A percentile compares a stretch with the other conserved stretches of the same genome.
phyloP scores from a whole-genome alignment of 2,888 invertebrate species.

The Pollenia griseotomentosa region DNA sequence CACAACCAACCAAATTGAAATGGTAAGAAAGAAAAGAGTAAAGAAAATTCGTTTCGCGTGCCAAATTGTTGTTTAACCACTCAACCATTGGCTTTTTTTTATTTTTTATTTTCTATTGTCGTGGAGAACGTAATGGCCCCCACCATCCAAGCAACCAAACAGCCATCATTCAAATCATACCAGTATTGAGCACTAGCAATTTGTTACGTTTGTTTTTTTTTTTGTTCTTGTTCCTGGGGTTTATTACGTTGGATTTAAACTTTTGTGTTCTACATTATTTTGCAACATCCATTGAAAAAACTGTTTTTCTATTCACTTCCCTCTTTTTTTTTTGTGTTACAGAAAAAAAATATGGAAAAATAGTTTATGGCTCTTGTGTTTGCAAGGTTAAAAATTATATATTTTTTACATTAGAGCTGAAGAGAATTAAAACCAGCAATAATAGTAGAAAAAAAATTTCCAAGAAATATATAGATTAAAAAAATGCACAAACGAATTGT shows the following conservation, averaged over 20 bases:
- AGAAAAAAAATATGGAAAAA: neutral
- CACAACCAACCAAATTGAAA: neutral
- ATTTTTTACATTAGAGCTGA: conserved; percentile 40
- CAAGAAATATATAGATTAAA: conserved; percentile 5
- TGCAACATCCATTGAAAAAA: conserved; percentile 18
- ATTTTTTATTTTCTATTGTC: conserved; percentile 6
- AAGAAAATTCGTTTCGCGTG: conserved; percentile 72
- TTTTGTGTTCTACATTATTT: conserved; percentile 58
- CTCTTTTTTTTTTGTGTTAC: neutral
- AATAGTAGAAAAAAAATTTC: conserved; percentile 2
- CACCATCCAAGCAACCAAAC: conserved; percentile 12
- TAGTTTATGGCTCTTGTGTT: conserved; percentile 59
- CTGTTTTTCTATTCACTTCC: neutral
- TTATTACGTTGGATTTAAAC: conserved; percentile 38
- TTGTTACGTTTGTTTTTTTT: conserved; percentile 43
- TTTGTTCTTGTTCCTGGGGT: neutral
- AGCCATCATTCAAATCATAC: neutral
- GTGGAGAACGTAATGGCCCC: conserved; percentile 23
- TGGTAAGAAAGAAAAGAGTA: conserved; percentile 34
- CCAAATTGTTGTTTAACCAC: conserved; percentile 71
- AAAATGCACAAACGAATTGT: conserved; percentile 11
- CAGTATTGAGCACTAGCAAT: conserved; percentile 16
- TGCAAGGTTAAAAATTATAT: conserved; percentile 65
- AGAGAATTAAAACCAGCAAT: conserved; percentile 4
- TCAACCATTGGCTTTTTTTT: conserved; percentile 51